These are phyloP conservation scores for Euphonia xanthogaster DNA, from an alignment of 2,797 vertebrate genomes.

Conservation along the genomic window DNA sequence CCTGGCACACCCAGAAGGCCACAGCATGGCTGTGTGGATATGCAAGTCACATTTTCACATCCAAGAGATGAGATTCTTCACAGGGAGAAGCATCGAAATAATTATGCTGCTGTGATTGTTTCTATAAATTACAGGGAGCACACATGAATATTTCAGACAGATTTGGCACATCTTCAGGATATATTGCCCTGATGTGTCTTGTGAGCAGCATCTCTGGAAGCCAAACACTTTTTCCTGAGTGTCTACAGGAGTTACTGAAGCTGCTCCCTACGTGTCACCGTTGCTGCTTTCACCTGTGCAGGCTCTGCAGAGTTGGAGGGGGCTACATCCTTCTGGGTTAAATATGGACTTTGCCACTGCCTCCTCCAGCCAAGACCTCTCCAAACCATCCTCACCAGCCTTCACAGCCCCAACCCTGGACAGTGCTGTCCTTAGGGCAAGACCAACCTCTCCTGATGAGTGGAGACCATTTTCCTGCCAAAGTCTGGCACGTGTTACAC, in stretches of 20 bases:
- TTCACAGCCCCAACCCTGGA: rapidly evolving
- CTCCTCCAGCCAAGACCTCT: neutral
- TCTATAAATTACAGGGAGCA: slow-evolving; percentile 22
- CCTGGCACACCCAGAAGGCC: rapidly evolving
- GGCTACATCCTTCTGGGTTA: neutral
- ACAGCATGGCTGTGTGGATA: neutral
- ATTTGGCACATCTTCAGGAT: neutral
- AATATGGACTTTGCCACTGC: neutral
- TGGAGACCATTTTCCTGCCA: neutral
- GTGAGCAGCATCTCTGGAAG: neutral
- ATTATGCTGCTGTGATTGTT: slow-evolving; percentile 4
- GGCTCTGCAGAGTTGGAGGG: neutral
- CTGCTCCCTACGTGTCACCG: neutral
- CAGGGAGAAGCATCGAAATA: neutral
- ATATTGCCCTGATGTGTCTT: neutral
- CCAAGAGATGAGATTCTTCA: neutral
- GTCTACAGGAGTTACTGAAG: rapidly evolving
- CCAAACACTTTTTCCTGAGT: neutral
- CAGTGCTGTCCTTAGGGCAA: neutral
- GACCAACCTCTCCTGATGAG: neutral
- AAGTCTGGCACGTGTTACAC: rapidly evolving
- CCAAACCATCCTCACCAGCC: neutral
- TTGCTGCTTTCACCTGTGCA: neutral
- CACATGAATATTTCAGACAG: slow-evolving; percentile 10
- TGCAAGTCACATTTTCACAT: neutral